A percentile compares a stretch with the other conserved stretches of the same genome.
phyloP scores from a whole-genome alignment of 2,797 vertebrate genomes.

The Falco naumanni region DNA sequence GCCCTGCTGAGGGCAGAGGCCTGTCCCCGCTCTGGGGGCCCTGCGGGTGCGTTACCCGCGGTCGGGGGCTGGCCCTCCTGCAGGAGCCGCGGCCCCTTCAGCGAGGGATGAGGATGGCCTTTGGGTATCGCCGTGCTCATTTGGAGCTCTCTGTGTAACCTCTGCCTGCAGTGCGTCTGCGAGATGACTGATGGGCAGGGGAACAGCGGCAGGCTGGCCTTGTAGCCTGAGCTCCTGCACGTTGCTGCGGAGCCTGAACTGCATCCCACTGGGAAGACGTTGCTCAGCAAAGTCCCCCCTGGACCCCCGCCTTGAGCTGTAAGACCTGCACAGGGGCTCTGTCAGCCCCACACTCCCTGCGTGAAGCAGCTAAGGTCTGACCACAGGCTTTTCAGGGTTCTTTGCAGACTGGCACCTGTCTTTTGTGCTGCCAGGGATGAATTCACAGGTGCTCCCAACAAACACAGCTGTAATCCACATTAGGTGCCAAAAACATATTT shows the following conservation, averaged over 20 bases:
- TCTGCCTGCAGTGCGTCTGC: neutral
- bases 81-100: neutral
- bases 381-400: neutral
- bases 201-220: neutral
- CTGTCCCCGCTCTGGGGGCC: rapidly evolving
- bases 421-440: neutral
- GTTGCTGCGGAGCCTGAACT: neutral
- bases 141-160: neutral
- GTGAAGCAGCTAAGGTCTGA: neutral
- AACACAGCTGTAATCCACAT: neutral
- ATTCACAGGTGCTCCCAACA: rapidly evolving
- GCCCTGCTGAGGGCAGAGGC: neutral
- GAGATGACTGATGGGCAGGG: rapidly evolving
- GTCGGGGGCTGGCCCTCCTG: too few relatives aligned
- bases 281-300: neutral
- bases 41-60: rapidly evolving
- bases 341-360: rapidly evolving
- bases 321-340: rapidly evolving
- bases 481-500: constrained; percentile 77
- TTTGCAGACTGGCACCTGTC: neutral
- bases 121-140: neutral
- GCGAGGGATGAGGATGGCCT: neutral
- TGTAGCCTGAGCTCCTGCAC: neutral
- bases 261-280: neutral
- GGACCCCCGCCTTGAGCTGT: neutral